Percentiles rank a stretch among this genome's conserved stretches.
phyloP scores from a whole-genome alignment of 2,888 invertebrate species.

The Andrena marginata region DNA sequence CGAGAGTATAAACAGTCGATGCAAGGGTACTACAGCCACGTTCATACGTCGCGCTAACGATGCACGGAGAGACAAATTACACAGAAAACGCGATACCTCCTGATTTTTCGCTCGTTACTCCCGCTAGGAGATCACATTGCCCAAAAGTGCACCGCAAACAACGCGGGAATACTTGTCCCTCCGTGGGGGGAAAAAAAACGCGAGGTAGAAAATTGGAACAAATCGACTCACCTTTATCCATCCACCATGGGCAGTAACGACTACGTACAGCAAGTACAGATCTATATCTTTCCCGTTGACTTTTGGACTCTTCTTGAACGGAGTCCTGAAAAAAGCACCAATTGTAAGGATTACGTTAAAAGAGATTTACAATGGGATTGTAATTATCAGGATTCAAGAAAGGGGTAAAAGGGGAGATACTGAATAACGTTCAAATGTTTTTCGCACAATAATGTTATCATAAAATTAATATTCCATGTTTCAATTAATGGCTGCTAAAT shows the following conservation, averaged over 20 bases:
- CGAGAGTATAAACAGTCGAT: neutral
- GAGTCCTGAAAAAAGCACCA: slow-evolving; percentile 85
- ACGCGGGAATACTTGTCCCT: neutral
- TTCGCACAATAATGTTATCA: neutral
- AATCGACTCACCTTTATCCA: slow-evolving; percentile 93
- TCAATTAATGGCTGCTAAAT: neutral
- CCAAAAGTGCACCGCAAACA: neutral
- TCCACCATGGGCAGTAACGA: slow-evolving; percentile 97
- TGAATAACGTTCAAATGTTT: neutral
- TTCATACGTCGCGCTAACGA: slow-evolving; percentile 17
- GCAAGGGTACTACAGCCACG: neutral
- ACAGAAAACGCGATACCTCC: neutral
- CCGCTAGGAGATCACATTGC: neutral
- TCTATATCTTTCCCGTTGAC: slow-evolving; percentile 97
- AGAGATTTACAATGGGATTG: neutral
- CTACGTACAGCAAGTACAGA: slow-evolving; percentile 95
- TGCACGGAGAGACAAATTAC: slow-evolving; percentile 6
- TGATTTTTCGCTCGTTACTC: slow-evolving; percentile 29
- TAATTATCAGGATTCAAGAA: neutral
- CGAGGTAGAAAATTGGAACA: neutral
- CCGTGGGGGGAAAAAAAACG: neutral
- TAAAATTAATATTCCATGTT: neutral
- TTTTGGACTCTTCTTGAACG: slow-evolving; percentile 89
- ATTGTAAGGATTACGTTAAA: neutral
- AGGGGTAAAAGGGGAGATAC: no score